Evolutionary conservation across 2,797 vertebrate genomes (phyloP).

Genomic region (Amblyopsis hoosieri): DNA sequence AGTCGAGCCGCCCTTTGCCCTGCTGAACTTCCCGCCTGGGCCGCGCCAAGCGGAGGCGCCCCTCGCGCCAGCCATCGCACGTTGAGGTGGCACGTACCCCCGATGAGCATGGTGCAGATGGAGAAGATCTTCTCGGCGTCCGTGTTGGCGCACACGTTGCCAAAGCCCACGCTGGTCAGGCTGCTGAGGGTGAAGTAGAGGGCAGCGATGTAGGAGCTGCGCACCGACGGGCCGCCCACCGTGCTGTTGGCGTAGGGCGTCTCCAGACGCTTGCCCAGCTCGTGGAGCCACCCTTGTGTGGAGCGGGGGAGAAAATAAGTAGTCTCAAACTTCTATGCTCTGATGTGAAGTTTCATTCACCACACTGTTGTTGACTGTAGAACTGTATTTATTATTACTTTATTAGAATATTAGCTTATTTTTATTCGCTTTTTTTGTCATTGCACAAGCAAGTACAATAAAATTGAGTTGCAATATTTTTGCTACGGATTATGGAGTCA

Average conservation of each 20-base stretch:
- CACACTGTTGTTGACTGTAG: too few species aligned
- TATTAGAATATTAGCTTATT: too few species aligned
- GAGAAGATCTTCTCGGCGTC: conserved; percentile 97
- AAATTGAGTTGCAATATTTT: too few species aligned
- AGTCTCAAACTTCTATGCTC: too few species aligned
- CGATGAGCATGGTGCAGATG: conserved; percentile 96
- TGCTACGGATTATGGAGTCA: too few species aligned
- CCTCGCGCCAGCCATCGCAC: conserved; percentile 35
- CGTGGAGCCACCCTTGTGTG: conserved; percentile 90
- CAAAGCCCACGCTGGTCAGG: conserved; percentile 94
- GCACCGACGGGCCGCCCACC: conserved; percentile 87
- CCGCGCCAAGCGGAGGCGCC: conserved; percentile 18
- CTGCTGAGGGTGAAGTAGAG: conserved; percentile 99
- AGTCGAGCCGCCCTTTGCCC: conserved; percentile 29
- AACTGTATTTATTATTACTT: too few species aligned
- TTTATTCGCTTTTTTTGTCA: too few species aligned
- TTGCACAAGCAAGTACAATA: too few species aligned
- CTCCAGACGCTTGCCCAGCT: conserved; percentile 93
- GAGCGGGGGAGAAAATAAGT: background rate
- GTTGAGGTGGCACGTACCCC: conserved; percentile 77
- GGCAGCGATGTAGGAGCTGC: conserved; percentile 93
- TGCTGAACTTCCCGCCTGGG: conserved; percentile 28
- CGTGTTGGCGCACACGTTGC: conserved; percentile 96
- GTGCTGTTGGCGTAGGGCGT: conserved; percentile 91
- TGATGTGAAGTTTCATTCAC: too few species aligned